Conservation (phyloP, 2,888 invertebrate genomes). For the Zhengitettix transpicula region DNA sequence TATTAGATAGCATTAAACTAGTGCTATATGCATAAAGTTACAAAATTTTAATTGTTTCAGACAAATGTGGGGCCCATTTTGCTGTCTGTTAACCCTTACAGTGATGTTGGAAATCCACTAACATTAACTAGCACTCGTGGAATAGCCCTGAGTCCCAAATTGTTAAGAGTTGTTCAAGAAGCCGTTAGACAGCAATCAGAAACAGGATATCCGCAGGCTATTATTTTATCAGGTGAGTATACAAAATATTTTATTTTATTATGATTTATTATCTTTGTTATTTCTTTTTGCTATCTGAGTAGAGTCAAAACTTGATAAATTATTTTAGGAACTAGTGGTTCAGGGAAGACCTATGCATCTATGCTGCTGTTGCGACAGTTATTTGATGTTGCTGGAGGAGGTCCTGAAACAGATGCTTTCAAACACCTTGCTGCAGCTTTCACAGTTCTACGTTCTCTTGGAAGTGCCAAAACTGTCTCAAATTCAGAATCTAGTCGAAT, state of each 20-base stretch:
- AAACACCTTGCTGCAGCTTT: slow-evolving; percentile 91
- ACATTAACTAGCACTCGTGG: slow-evolving; percentile 67
- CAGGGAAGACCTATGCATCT: slow-evolving; percentile 86
- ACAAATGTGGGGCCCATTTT: slow-evolving; percentile 86
- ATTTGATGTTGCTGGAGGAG: slow-evolving; percentile 87
- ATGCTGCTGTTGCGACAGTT: slow-evolving; percentile 79
- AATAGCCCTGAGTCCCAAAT: slow-evolving; percentile 57
- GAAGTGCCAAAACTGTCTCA: slow-evolving; percentile 75
- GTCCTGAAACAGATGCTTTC: slow-evolving; percentile 88
- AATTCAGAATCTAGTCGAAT: slow-evolving; percentile 89
- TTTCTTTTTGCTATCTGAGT: not conserved
- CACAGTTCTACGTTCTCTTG: slow-evolving; percentile 80
- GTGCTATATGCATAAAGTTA: too few relatives aligned
- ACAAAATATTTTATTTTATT: not conserved
- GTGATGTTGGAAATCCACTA: slow-evolving; percentile 72
- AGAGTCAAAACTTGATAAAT: not conserved
- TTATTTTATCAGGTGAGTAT: slow-evolving; percentile 64
- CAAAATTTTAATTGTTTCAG: slow-evolving; percentile 34
- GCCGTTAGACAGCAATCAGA: slow-evolving; percentile 87
- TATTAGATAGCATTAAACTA: too few relatives aligned
- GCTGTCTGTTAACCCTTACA: slow-evolving; percentile 77
- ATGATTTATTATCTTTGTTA: not conserved
- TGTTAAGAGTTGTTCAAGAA: slow-evolving; percentile 77
- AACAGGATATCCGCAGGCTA: slow-evolving; percentile 89
- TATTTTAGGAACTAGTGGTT: slow-evolving; percentile 63